Evolutionary conservation across 2,113 vertebrate species (phyloP).

Genomic region (Merops nubicus): DNA sequence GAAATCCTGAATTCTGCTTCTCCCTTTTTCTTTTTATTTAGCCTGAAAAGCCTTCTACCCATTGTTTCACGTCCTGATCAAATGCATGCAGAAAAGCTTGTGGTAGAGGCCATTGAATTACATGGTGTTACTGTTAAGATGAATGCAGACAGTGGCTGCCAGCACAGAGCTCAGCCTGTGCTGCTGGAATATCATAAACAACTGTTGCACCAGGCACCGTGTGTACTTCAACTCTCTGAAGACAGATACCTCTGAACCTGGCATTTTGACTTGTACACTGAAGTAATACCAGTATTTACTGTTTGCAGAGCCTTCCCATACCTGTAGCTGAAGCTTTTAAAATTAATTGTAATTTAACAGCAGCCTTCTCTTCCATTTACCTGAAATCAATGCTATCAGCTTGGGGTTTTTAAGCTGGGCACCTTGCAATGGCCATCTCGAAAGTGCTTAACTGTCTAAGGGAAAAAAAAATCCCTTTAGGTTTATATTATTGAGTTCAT

Average conservation of each 20-base stretch:
- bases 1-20: not conserved
- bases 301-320: not conserved
- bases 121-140: not conserved
- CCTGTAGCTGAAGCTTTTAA: not conserved
- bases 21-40: not conserved
- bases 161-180: accelerated
- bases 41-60: not conserved
- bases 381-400: accelerated
- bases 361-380: not conserved
- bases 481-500: not conserved
- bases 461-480: not conserved
- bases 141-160: not conserved
- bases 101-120: not conserved
- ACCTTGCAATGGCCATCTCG: not conserved
- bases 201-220: not conserved
- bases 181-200: not conserved
- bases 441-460: not conserved
- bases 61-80: not conserved
- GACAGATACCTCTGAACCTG: not conserved
- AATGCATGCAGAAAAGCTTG: not conserved
- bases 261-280: not conserved
- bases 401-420: not conserved
- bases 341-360: not conserved
- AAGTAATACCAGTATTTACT: not conserved
- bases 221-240: not conserved